phyloP scores from a whole-genome alignment of 2,888 invertebrate genomes.

The Caenorhabditis sp. region DNA sequence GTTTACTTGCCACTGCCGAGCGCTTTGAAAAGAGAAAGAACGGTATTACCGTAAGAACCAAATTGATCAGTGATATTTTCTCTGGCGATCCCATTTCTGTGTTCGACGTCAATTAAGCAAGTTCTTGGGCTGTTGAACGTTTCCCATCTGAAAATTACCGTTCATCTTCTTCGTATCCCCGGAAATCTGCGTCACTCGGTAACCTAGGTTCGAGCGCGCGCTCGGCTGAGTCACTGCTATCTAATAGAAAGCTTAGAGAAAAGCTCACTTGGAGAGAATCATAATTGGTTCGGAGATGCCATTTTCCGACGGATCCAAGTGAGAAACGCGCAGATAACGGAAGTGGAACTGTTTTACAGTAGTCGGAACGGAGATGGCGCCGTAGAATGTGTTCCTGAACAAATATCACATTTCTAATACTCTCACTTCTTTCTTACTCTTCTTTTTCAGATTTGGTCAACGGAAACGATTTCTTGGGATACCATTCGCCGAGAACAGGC shows the following conservation, averaged over 20 bases:
- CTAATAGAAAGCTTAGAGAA: no score
- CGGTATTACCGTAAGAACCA: conserved; percentile 53
- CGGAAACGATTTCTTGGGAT: conserved; percentile 52
- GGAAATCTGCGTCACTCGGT: no score
- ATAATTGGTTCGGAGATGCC: conserved; percentile 30
- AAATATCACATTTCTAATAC: no score
- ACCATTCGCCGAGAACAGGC: conserved; percentile 64
- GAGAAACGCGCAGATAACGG: conserved; percentile 45
- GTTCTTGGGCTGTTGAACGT: conserved; percentile 48
- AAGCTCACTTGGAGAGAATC: conserved; percentile 46
- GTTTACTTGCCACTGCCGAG: no score
- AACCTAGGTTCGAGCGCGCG: no score
- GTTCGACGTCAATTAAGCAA: conserved; percentile 49
- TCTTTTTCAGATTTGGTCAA: conserved; percentile 24
- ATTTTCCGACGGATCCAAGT: conserved; percentile 47
- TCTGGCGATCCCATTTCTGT: conserved; percentile 31
- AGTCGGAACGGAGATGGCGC: conserved; percentile 27
- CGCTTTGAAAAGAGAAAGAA: neutral
- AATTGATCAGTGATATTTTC: conserved; percentile 56
- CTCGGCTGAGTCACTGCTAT: no score
- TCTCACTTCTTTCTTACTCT: conserved; percentile 46
- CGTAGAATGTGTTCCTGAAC: conserved; percentile 38
- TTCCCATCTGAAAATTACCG: conserved; percentile 56
- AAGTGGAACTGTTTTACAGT: conserved; percentile 23
- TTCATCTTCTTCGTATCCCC: neutral